These are phyloP conservation scores for Numenius arquata DNA, from an alignment of 2,113 vertebrate species.

Conservation along the genomic window DNA sequence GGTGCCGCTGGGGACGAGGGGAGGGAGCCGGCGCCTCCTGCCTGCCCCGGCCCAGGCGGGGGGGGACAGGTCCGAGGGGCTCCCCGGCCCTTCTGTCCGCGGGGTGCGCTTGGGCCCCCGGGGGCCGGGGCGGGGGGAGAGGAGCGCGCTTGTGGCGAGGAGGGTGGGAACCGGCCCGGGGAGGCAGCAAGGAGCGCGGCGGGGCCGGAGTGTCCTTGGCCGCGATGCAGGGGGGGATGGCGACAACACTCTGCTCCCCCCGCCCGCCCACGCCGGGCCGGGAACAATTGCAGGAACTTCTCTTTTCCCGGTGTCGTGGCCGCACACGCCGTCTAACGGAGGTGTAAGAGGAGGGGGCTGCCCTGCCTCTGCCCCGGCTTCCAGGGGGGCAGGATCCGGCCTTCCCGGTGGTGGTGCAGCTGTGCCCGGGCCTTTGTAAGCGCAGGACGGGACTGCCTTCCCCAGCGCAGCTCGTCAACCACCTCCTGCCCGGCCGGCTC, in stretches of 20 bases:
- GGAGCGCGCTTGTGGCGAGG: neutral
- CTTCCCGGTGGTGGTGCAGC: neutral
- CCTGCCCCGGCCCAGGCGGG: neutral
- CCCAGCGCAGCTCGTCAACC: neutral
- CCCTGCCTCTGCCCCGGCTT: neutral
- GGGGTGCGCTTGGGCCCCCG: neutral
- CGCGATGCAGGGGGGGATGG: neutral
- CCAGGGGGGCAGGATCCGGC: neutral
- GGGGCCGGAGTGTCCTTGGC: neutral
- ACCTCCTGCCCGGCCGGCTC: neutral
- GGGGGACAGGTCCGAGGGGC: neutral
- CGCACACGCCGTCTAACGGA: neutral
- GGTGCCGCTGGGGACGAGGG: neutral
- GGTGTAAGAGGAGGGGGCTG: neutral
- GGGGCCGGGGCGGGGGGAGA: neutral
- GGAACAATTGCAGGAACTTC: conserved; percentile 38
- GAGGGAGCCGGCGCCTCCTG: neutral
- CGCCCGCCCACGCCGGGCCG: neutral
- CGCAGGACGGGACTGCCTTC: neutral
- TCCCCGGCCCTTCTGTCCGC: neutral
- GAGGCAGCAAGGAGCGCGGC: neutral
- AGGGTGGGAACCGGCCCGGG: neutral
- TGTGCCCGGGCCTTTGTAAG: neutral
- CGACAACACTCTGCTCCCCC: neutral
- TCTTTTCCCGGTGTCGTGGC: neutral